Evolutionary conservation across 2,888 invertebrate species (phyloP), one percentile per base, ranked within the genome.

Genomic region (Acanthacorydalis orientalis): DNA sequence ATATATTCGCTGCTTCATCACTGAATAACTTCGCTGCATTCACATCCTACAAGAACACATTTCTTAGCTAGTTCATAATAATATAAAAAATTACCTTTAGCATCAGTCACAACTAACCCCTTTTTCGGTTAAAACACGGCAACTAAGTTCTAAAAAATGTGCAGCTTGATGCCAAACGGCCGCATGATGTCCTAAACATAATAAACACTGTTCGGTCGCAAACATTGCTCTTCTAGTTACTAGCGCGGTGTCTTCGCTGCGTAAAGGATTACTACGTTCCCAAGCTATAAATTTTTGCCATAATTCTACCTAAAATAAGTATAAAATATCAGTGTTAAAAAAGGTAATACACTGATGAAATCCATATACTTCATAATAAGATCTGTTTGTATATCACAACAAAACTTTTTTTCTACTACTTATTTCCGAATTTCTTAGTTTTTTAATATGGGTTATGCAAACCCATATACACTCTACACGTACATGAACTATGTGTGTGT

Each of bases 151-250:
- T 43, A 98, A 73, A 68, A 92, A 98, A 61, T 92, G 86, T 0
- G 97, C 95, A 0, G 97, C 96, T 68, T 98, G 97, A 64, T 93
- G 91, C 98, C 98, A 99, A 50, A 98, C 89, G 54, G 98, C 97
- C 0, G 97, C 93, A 64, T 97, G 95, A 68, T 96, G 96, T 0
- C 95, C 93, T 34, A 98, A 70, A 59, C 97, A 97, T 41, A 99
- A 69, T 43, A 99, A 68, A 56, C 96, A 92, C 65, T 99, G 97
- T 61, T 98, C 98, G 53, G 97, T 92, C 0, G 97, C 96, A 72
- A 97, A 98, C 81, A 96, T 93, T 1, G 98, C 97, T 53, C 97
- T 72, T 46, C 90, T 80, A 0, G 95, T 93, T 9, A 96, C 84
- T 9, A 92, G 67, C 0, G 92, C 85, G 0, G 92, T 90, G 64